Conservation (phyloP, 1,140 invertebrate genomes). For the Drosophila sproati region DNA sequence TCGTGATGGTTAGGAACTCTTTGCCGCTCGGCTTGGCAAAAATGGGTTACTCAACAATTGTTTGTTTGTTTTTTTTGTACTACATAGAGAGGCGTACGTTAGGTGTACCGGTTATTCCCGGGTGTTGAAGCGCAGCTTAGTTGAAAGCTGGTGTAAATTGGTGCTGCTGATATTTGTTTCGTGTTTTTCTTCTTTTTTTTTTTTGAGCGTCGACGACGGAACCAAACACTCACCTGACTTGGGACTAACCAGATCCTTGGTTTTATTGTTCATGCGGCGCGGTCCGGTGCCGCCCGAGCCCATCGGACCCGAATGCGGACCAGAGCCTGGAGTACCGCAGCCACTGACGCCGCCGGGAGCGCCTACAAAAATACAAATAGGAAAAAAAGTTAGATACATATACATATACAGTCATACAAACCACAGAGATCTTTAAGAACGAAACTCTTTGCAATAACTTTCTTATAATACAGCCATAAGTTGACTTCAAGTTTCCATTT, state of each 20-base stretch:
- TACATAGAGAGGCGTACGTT: conserved; percentile 47
- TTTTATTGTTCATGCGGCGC: conserved; percentile 84
- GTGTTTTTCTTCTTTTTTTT: background rate
- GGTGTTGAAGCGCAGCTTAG: conserved; percentile 42
- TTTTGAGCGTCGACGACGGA: conserved; percentile 12
- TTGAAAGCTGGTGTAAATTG: conserved; percentile 22
- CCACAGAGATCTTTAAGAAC: background rate
- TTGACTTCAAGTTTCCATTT: no score
- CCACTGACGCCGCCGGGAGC: conserved; percentile 77
- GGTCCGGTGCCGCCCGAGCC: conserved; percentile 83
- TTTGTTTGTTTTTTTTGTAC: conserved; percentile 1
- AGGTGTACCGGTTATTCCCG: conserved; percentile 30
- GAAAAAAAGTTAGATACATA: background rate
- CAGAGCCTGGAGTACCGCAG: conserved; percentile 82
- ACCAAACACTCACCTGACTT: conserved; percentile 80
- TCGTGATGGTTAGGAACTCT: conserved; percentile 17
- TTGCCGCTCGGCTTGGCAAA: conserved; percentile 13
- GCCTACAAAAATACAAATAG: conserved; percentile 39
- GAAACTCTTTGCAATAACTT: no score
- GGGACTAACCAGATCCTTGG: conserved; percentile 84
- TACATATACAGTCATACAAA: background rate
- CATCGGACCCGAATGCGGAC: conserved; percentile 80
- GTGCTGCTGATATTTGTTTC: conserved; percentile 20
- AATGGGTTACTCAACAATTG: conserved; percentile 3
- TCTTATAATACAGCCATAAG: no score